These are phyloP conservation scores for Smittia sp. DNA, from an alignment of 2,888 invertebrate genomes.

Conservation along the genomic window DNA sequence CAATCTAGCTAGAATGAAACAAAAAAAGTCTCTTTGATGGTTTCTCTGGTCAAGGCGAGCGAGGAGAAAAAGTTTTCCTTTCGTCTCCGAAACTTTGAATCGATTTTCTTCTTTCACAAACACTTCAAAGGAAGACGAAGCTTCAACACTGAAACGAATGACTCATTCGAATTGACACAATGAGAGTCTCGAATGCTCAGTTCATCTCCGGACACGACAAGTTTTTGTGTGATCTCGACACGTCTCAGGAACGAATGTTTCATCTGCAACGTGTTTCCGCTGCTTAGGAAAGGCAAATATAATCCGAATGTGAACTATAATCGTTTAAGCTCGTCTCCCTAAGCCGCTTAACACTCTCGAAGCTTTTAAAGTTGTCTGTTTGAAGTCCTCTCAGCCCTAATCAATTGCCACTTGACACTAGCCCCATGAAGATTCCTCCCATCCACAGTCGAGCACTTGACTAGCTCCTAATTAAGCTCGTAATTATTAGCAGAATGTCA, in stretches of 20 bases:
- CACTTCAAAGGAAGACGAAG: neutral
- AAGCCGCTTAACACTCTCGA: too few species aligned
- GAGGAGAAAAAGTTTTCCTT: neutral
- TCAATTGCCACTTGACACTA: too few species aligned
- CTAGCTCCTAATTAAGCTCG: neutral
- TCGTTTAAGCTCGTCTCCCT: too few species aligned
- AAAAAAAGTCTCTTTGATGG: neutral
- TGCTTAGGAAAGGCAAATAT: too few species aligned
- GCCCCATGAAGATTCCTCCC: too few species aligned
- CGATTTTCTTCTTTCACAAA: neutral
- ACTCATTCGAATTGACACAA: neutral
- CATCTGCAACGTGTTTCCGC: neutral
- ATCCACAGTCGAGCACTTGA: neutral
- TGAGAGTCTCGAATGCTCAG: neutral
- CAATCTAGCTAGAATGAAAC: neutral
- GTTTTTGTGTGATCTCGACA: neutral
- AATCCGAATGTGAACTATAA: too few species aligned
- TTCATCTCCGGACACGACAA: too few species aligned
- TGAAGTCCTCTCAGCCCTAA: too few species aligned
- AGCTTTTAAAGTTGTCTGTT: too few species aligned
- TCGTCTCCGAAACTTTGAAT: neutral
- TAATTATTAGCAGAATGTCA: constrained; percentile 20
- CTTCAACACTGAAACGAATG: neutral
- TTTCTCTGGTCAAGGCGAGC: neutral
- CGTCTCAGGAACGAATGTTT: neutral